Percentiles rank a stretch among this genome's conserved stretches.
These are phyloP conservation scores for Nymphalis io DNA, from an alignment of 1,140 invertebrate genomes.

Conservation along the genomic window DNA sequence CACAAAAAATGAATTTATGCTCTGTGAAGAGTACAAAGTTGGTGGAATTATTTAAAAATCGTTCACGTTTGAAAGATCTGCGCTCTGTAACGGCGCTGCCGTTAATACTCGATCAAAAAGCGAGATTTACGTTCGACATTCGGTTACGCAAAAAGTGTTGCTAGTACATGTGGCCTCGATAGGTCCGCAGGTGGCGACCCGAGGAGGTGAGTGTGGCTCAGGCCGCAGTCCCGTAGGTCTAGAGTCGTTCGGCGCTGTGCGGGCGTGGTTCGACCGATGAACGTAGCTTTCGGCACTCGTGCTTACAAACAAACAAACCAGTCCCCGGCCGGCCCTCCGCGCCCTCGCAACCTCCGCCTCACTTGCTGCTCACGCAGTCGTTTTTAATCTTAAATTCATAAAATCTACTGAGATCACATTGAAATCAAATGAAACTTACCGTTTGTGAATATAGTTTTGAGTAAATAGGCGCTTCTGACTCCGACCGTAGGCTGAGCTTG, in stretches of 20 bases:
- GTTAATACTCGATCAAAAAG: conserved; percentile 1
- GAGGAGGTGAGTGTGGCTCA: not conserved
- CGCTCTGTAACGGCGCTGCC: conserved; percentile 15
- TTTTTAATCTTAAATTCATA: conserved; percentile 8
- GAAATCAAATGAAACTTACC: conserved; percentile 22
- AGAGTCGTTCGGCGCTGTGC: conserved; percentile 5
- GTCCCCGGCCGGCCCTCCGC: conserved; percentile 44
- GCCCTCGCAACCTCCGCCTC: conserved; percentile 31
- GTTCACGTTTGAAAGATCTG: not conserved
- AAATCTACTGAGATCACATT: not conserved
- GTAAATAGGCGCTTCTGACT: conserved; percentile 5
- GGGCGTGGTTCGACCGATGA: conserved; percentile 13
- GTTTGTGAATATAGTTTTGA: not conserved
- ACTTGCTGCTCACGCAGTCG: conserved; percentile 35
- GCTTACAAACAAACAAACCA: conserved; percentile 68
- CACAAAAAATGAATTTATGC: not conserved
- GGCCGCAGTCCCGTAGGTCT: not conserved
- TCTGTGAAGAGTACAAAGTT: not conserved
- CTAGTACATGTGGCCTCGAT: conserved; percentile 10
- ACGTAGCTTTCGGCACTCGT: conserved; percentile 52
- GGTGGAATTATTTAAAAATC: not conserved
- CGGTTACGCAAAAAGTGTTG: not conserved
- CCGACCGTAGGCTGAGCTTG: too few relatives aligned
- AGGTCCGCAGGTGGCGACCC: conserved; percentile 7
- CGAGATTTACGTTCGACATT: conserved; percentile 17